Conservation (phyloP, 2,113 vertebrate genomes). For the Anguilla rostrata region DNA sequence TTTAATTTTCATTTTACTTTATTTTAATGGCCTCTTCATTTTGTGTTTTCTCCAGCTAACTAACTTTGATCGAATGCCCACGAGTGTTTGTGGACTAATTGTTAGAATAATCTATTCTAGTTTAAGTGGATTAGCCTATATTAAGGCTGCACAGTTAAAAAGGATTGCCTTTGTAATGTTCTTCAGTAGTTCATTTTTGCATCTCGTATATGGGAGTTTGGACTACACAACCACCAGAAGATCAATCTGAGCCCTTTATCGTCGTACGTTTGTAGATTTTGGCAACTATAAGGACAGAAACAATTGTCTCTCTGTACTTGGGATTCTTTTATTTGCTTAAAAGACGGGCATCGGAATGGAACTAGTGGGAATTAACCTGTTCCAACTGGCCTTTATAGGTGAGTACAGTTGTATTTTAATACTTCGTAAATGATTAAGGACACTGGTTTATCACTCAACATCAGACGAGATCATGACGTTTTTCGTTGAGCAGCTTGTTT, state of each 20-base stretch:
- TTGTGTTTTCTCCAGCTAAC: not conserved
- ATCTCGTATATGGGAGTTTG: not conserved
- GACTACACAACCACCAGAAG: not conserved
- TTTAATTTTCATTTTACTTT: not conserved
- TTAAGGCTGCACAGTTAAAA: not conserved
- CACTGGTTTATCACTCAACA: not conserved
- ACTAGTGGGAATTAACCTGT: not conserved
- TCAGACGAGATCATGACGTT: not conserved
- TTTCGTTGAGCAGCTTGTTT: not conserved
- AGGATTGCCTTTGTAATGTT: not conserved
- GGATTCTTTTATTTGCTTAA: slow-evolving; percentile 1
- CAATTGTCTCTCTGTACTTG: not conserved
- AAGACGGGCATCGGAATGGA: not conserved
- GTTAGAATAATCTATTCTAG: not conserved
- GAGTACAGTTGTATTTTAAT: not conserved
- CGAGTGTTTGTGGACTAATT: not conserved
- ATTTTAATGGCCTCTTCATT: not conserved
- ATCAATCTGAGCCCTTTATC: not conserved
- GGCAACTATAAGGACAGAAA: not conserved
- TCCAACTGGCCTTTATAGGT: not conserved
- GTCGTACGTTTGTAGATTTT: not conserved
- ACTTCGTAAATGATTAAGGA: not conserved
- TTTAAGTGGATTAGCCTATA: not conserved
- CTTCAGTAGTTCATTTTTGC: not conserved
- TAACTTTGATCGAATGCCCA: not conserved